These are phyloP conservation scores for Trichomalopsis sarcophagae DNA, from an alignment of 1,140 invertebrate genomes.

Conservation along the genomic window DNA sequence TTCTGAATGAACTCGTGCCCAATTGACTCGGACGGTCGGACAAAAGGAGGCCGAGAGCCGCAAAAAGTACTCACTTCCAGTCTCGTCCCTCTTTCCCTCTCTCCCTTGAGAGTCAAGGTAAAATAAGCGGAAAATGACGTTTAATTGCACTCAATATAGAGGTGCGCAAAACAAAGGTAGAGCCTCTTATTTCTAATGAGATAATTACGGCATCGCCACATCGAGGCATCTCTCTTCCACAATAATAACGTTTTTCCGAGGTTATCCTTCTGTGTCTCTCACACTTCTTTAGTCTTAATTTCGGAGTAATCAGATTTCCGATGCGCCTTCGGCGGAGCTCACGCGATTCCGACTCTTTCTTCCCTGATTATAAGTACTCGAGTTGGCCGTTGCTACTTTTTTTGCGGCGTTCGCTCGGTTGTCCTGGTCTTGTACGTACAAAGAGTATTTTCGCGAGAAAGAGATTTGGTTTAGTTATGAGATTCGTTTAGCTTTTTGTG, in stretches of 20 bases:
- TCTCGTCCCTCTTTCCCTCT: background rate
- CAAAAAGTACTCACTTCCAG: background rate
- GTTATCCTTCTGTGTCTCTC: background rate
- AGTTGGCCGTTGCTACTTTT: background rate
- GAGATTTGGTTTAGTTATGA: too few species aligned
- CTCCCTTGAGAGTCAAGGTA: background rate
- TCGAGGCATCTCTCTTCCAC: background rate
- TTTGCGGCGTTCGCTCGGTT: background rate
- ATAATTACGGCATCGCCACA: background rate
- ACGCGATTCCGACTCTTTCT: background rate
- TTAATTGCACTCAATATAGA: slow-evolving; percentile 2
- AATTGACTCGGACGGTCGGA: background rate
- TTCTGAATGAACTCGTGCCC: background rate
- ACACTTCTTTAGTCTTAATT: background rate
- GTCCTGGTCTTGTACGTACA: too few species aligned
- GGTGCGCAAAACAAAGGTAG: background rate
- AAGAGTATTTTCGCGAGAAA: too few species aligned
- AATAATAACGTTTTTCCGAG: background rate
- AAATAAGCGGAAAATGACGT: background rate
- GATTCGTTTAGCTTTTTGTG: too few species aligned
- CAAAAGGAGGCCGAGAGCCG: background rate
- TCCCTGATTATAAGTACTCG: background rate
- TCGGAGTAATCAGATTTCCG: background rate
- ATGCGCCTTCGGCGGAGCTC: background rate
- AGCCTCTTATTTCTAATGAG: slow-evolving; percentile 14